Conservation (phyloP, 2,797 vertebrate genomes). For the Philypnodon macrostomus region DNA sequence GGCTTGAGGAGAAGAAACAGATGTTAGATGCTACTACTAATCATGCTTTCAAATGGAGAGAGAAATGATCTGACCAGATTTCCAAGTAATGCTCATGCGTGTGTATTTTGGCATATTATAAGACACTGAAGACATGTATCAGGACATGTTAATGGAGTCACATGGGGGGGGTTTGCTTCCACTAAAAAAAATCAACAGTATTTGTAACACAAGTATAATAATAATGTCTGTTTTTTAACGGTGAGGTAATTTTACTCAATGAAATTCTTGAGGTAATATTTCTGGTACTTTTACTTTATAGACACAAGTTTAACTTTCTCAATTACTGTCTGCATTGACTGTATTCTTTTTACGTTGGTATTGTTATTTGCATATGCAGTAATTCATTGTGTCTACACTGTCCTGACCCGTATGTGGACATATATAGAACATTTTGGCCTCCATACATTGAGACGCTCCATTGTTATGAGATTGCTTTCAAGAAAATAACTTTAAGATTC, state of each 20-base stretch:
- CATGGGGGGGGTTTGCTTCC: slow-evolving; percentile 65
- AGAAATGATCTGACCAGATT: slow-evolving; percentile 58
- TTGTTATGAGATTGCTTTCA: slow-evolving; percentile 82
- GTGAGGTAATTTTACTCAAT: slow-evolving; percentile 67
- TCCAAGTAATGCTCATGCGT: too few relatives aligned
- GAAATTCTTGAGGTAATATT: slow-evolving; percentile 77
- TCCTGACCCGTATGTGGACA: slow-evolving; percentile 88
- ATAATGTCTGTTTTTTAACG: slow-evolving; percentile 13
- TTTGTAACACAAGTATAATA: neutral
- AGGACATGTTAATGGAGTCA: slow-evolving; percentile 68
- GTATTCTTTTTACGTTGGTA: too few relatives aligned
- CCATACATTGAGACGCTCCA: slow-evolving; percentile 91
- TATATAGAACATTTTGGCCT: slow-evolving; percentile 84
- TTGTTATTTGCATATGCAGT: too few relatives aligned
- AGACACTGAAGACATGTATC: slow-evolving; percentile 70
- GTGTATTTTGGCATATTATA: slow-evolving; percentile 55
- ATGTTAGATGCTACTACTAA: slow-evolving; percentile 54
- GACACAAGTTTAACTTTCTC: too few relatives aligned
- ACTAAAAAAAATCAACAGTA: neutral
- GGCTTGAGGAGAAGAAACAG: slow-evolving; percentile 74
- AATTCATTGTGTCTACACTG: slow-evolving; percentile 65
- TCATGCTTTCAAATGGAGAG: slow-evolving; percentile 58
- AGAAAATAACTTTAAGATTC: slow-evolving; percentile 85
- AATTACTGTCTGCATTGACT: too few relatives aligned
- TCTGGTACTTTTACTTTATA: neutral